phyloP scores from a whole-genome alignment of 2,113 vertebrate species.

The Acinonyx jubatus region DNA sequence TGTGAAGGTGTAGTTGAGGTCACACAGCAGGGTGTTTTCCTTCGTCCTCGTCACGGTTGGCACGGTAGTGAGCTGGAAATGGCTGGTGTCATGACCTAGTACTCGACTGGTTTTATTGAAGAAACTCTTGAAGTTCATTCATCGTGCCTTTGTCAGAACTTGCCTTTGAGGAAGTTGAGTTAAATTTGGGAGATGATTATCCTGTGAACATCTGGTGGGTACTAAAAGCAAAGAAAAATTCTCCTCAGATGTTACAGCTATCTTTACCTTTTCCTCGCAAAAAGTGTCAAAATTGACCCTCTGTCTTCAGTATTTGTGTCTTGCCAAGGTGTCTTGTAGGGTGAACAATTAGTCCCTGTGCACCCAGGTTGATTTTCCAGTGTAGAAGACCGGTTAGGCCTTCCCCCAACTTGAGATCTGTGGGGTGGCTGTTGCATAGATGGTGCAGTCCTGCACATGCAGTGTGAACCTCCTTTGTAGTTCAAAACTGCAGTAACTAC shows the following conservation, averaged over 20 bases:
- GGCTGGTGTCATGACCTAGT: neutral
- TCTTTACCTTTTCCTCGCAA: neutral
- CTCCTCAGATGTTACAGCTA: neutral
- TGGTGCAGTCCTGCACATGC: neutral
- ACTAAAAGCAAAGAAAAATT: neutral
- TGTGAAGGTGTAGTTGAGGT: neutral
- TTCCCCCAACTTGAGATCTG: neutral
- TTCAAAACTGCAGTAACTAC: neutral
- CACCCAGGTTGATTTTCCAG: neutral
- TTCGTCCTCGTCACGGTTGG: slow-evolving; percentile 52
- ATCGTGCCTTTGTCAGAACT: slow-evolving; percentile 55
- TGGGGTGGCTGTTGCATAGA: neutral
- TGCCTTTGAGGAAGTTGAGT: slow-evolving; percentile 39
- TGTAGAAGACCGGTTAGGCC: neutral
- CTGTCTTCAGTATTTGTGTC: neutral
- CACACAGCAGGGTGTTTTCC: neutral
- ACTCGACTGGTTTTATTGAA: slow-evolving; percentile 31
- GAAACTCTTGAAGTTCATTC: neutral
- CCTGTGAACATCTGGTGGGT: neutral
- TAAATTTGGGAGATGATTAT: neutral
- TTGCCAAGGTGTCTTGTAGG: neutral
- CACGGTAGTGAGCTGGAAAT: slow-evolving; percentile 49
- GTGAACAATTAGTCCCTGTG: neutral
- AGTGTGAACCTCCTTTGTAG: neutral
- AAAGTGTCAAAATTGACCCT: neutral